Base-by-base conservation (phyloP, 2,888 invertebrate species). In the Apotomis capreana region DNA sequence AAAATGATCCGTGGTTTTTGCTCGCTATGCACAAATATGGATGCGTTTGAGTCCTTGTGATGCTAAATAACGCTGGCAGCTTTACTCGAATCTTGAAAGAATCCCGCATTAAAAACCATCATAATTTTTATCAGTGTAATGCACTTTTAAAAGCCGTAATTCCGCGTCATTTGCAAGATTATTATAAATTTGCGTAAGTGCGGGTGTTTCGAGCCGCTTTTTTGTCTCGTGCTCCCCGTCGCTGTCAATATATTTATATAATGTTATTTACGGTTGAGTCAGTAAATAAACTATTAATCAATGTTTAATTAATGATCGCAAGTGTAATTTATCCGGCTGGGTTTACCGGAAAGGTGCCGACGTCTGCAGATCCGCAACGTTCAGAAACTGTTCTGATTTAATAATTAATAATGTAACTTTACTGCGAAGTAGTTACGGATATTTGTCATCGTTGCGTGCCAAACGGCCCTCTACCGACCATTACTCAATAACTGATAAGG, bases 391-490 rank as follows among this genome's bases (percentile, higher is more conserved):
- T 83, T 87, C 87, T 88, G 87, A 86, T 88, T 90, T 85, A 84
- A 88, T 91, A 89, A 91, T 90, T 89, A 87, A 89, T 90, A 83
- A 72, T 84, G 81, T 85, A 85, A 86, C 78, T 79, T 67, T 90
- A 90, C 89, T 77, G 81, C 84, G 90, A 90, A 91, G 80, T 80
- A 83, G 83, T 90, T 76, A 83, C 90, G 90, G 91, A 91, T 90
- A 89, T 84, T 81, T 82, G 80, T 79, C 78, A 76, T 78, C 77
- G 75, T 72, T 73, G 76, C 79, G 78, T 81, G 84, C 83, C 85
- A 82, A 74, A 74, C 78, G 75, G 71, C 76, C 77, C 79, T 80
- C 77, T 76, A 75, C 70, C 37, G 76, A 79, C 79, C 81, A 81
- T 85, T 84, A 83, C 71, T 84, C 81, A 84, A 80, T 67, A 62